Conservation (phyloP, 1,140 invertebrate genomes). For the Dendroctonus valens region DNA sequence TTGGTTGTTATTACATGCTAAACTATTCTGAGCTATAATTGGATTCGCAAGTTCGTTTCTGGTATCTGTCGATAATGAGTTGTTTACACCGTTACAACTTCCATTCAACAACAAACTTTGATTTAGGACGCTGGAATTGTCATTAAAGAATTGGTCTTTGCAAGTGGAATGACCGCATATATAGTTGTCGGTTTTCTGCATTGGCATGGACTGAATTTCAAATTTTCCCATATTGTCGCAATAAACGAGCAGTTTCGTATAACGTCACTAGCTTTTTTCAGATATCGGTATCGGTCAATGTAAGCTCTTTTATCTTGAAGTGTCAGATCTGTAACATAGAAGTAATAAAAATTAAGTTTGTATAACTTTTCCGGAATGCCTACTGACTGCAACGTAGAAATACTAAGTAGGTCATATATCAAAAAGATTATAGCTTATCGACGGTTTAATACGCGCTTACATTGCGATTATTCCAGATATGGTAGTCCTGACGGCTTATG, state of each 20-base stretch:
- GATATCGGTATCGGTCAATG: constrained; percentile 3
- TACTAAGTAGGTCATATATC: constrained; percentile 7
- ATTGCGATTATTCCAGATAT: neutral
- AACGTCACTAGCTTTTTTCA: constrained; percentile 8
- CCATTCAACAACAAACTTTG: constrained; percentile 2
- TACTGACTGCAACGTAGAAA: neutral
- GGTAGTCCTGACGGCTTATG: neutral
- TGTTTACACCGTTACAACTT: neutral
- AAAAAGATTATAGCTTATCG: constrained; percentile 6
- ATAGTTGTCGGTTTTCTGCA: constrained; percentile 34
- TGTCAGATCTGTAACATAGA: constrained; percentile 20
- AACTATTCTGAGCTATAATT: constrained; percentile 5
- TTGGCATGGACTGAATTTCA: constrained; percentile 41
- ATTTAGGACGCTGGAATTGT: constrained; percentile 3
- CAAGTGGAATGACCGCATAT: constrained; percentile 29
- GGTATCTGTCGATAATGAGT: neutral
- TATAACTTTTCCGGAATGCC: neutral
- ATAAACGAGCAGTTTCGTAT: constrained; percentile 2
- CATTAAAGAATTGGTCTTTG: constrained; percentile 27
- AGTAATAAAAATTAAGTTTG: constrained; percentile 17
- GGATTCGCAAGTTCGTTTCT: neutral
- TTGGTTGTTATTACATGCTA: neutral
- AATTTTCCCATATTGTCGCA: constrained; percentile 40
- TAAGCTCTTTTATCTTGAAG: constrained; percentile 23
- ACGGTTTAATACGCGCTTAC: neutral